A percentile compares a stretch with the other conserved stretches of the same genome.
phyloP scores from a whole-genome alignment of 2,888 invertebrate genomes.

The Mythimna pallens region DNA sequence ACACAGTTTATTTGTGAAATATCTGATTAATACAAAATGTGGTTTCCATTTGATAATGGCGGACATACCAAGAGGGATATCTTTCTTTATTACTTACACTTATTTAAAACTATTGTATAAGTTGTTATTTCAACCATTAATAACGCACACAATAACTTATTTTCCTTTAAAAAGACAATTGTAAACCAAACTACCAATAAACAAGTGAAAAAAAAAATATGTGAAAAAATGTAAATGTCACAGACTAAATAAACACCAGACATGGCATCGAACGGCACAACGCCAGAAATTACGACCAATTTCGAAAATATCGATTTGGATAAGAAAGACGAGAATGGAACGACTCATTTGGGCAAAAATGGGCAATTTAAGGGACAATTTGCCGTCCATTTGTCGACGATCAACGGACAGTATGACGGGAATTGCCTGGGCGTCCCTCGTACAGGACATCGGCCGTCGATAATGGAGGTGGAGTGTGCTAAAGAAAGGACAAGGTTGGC shows the following conservation, averaged over 20 bases:
- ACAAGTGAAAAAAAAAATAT: slow-evolving; percentile 13
- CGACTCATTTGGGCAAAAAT: slow-evolving; percentile 25
- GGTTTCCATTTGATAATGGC: neutral
- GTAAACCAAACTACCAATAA: neutral
- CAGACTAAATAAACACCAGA: slow-evolving; percentile 42
- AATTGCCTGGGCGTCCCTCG: slow-evolving; percentile 68
- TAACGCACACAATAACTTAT: slow-evolving; percentile 19
- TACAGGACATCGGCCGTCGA: slow-evolving; percentile 88
- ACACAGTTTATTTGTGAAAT: too few relatives aligned
- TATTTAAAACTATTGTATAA: neutral
- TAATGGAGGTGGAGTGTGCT: slow-evolving; percentile 93
- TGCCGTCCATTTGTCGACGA: slow-evolving; percentile 25
- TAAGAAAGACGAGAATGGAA: slow-evolving; percentile 48
- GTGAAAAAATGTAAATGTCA: slow-evolving; percentile 46
- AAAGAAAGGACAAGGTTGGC: slow-evolving; percentile 91
- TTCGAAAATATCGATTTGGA: slow-evolving; percentile 58
- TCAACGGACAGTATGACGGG: slow-evolving; percentile 39
- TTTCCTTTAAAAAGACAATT: slow-evolving; percentile 16
- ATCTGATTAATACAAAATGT: neutral
- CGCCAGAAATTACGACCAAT: slow-evolving; percentile 59
- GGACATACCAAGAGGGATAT: neutral
- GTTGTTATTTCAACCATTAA: neutral
- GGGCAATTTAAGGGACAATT: slow-evolving; percentile 45
- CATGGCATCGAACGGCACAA: slow-evolving; percentile 56
- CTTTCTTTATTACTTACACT: too few relatives aligned